Conservation (phyloP, 2,888 invertebrate species). For the Aporophyla lueneburgensis region DNA sequence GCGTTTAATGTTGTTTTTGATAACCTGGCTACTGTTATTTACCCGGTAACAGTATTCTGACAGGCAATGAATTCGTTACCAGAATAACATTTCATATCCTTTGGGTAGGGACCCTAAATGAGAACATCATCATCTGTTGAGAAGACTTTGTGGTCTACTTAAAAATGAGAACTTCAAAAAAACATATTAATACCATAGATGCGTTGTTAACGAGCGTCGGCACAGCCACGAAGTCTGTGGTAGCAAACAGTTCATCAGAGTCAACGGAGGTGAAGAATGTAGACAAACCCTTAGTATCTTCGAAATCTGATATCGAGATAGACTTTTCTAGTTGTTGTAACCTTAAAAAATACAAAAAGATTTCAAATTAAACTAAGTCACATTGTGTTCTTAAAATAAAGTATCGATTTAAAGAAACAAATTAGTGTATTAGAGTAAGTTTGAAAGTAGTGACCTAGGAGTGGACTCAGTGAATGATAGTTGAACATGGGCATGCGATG, state of each 20-base stretch:
- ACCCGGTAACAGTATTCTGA: neutral
- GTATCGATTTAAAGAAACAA: neutral
- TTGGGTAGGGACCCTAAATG: neutral
- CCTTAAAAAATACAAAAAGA: constrained; percentile 22
- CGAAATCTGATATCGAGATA: constrained; percentile 38
- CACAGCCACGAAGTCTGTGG: constrained; percentile 43
- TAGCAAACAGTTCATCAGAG: constrained; percentile 56
- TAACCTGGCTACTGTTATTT: neutral
- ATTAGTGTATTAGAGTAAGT: neutral
- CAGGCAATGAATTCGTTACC: neutral
- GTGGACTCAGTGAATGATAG: neutral
- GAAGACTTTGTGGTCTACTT: too few species aligned
- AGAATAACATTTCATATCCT: neutral
- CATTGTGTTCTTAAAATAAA: neutral
- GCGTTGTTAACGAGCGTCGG: constrained; percentile 49
- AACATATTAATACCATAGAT: constrained; percentile 33
- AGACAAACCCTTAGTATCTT: constrained; percentile 46
- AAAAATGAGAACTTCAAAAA: neutral
- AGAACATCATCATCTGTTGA: neutral
- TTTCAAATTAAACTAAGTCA: neutral
- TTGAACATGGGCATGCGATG: neutral
- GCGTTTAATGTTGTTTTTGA: too few species aligned
- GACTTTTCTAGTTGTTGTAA: constrained; percentile 41
- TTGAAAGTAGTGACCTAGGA: neutral
- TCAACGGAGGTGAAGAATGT: constrained; percentile 42